Conservation (phyloP, 2,888 invertebrate genomes). For the Ptychoptera contaminata region DNA sequence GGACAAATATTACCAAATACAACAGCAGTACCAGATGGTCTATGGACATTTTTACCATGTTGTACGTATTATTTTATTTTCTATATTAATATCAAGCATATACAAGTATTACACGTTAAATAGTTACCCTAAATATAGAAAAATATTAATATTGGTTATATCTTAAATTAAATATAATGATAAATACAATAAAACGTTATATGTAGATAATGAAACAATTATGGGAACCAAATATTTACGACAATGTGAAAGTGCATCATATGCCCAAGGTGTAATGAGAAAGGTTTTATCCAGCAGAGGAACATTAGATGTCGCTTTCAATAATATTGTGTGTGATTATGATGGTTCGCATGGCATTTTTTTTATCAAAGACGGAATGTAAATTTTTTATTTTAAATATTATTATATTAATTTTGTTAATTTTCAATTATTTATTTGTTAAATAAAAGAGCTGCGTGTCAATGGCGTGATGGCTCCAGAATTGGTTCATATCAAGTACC, state of each 20-base stretch:
- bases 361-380: constrained; percentile 38
- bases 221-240: constrained; percentile 44
- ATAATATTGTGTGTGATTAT: constrained; percentile 40
- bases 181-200: constrained; percentile 1
- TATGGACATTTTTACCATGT: constrained; percentile 45
- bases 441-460: constrained; percentile 40
- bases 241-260: constrained; percentile 47
- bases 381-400: constrained; percentile 19
- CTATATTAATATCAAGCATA: background rate
- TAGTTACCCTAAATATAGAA: too few relatives aligned
- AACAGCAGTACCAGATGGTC: constrained; percentile 37
- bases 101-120: background rate
- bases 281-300: constrained; percentile 43
- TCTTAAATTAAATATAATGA: background rate
- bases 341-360: constrained; percentile 48
- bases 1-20: constrained; percentile 37
- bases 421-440: background rate
- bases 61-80: constrained; percentile 34
- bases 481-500: constrained; percentile 37
- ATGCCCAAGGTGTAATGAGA: constrained; percentile 35
- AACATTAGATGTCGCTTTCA: constrained; percentile 36
- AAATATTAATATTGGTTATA: background rate
- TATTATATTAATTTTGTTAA: background rate
- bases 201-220: constrained; percentile 30
- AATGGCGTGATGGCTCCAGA: constrained; percentile 40